Percentiles rank a stretch among this genome's conserved stretches.
These are phyloP conservation scores for Microcaecilia unicolor DNA, from an alignment of 2,797 vertebrate species.

Conservation along the genomic window DNA sequence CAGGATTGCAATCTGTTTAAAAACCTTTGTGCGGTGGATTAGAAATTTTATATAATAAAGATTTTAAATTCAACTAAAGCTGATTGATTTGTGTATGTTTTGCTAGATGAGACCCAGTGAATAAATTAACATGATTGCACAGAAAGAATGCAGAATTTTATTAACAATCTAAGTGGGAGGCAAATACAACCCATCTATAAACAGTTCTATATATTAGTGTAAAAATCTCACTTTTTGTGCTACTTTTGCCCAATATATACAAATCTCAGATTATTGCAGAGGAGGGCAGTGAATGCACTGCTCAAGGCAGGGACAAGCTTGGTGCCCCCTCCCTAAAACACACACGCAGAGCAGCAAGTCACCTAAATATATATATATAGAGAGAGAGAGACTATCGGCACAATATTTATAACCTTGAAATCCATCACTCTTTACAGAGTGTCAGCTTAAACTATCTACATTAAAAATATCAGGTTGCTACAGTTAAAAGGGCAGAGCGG, in stretches of 20 bases:
- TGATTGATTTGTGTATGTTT: no score
- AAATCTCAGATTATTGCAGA: conserved; percentile 54
- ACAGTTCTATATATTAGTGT: conserved; percentile 75
- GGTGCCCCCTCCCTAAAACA: no score
- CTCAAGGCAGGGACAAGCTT: not conserved
- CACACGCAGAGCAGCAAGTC: not conserved
- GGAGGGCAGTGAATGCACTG: conserved; percentile 46
- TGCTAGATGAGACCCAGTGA: no score
- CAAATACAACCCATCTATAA: conserved; percentile 28
- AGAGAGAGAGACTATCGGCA: not conserved
- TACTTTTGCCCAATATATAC: conserved; percentile 72
- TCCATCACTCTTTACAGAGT: not conserved
- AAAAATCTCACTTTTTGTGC: conserved; percentile 65
- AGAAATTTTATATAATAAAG: no score
- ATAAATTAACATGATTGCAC: not conserved
- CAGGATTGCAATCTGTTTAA: no score
- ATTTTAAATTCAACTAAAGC: no score
- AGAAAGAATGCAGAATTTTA: conserved; percentile 35
- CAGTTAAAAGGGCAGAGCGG: no score
- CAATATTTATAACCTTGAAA: not conserved
- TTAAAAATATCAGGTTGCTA: no score
- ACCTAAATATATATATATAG: not conserved
- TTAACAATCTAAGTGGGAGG: conserved; percentile 35
- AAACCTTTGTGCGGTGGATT: no score
- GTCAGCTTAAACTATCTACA: not conserved